Evolutionary conservation across 2,797 vertebrate genomes (phyloP), one percentile per base, ranked within the genome.

Genomic region (Cygnus olor): DNA sequence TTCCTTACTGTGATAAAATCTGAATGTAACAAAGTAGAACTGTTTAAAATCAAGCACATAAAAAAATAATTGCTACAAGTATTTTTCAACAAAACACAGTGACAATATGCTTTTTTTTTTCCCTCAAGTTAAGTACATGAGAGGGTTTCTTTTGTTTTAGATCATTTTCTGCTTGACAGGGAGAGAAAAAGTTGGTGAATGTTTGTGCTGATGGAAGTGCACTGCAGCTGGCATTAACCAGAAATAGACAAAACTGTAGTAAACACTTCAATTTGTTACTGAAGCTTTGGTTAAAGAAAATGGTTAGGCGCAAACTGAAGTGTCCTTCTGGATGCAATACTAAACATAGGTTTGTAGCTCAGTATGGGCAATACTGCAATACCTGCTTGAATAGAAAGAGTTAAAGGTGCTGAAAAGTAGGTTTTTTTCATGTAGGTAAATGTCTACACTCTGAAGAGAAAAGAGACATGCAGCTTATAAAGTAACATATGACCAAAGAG

Each of bases 21-120:
- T 86, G 56, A 80, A 45, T 47, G n/a, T 28, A 53, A 64, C 25
- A 22, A 40, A 40, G 7, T 54, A 85, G 18, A 90, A 27, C 53
- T 88, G 6, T 82, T 73, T 78, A 34, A 79, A 69, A 76, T 91
- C 63, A 83, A 89, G 19, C 18, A 27, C 44, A n/a, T 45, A n/a
- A n/a, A 90, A 80, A 81, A 82, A 28, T 28, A 27, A 40, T 76
- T 70, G 85, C 47, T 85, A 22, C 32, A 44, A 38, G 34, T 64
- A 80, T 93, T 94, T 88, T 69, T 79, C 51, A 80, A 60, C 38
- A 90, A 70, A 95, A 60, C 30, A 28, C 47, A 56, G 38, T 88
- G 40, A 44, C 65, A 77, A 9, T 70, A 38, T 36, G 81, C 69
- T 86, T 28, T 57, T 85, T 93, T 14, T 24, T 11, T 93, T 91